Base-by-base conservation (phyloP, 2,888 invertebrate species). In the Drepana falcataria region DNA sequence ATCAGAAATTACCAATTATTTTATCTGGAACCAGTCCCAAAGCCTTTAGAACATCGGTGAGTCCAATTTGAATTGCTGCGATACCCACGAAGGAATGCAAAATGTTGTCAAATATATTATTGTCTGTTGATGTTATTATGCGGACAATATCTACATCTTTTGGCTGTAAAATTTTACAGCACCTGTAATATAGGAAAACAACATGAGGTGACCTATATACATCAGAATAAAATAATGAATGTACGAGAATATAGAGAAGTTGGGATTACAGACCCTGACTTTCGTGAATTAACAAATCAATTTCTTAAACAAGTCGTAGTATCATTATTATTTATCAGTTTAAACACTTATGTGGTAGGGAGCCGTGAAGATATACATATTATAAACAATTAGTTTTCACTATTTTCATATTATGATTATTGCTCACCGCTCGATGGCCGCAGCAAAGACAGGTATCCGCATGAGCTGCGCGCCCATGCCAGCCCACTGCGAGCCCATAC, bases 401-500 rank as follows among this genome's bases (percentile, higher is more conserved):
- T n/a, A n/a, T n/a, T n/a, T n/a, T n/a, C n/a, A n/a, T n/a, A n/a
- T n/a, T n/a, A n/a, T n/a, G n/a, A n/a, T n/a, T n/a, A n/a, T n/a
- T n/a, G n/a, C 5, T 33, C 73, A 87, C 88, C 78, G 69, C 65
- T 91, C 79, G 57, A 95, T 92, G 34, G 90, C 82, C 33, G 81
- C 80, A 2, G 91, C 87, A 75, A 95, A 95, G 21, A 92, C 78
- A 1, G 93, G 93, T 59, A 95, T 83, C 49, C 85, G 79, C 93
- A 95, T 92, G 68, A 95, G 88, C 48, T 92, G 87, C 34, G 84
- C 73, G 0, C 93, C 94, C 94, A 95, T 95, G 35, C 93, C 93
- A 37, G 91, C 79, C 94, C 94, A 95, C 73, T 95, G 94, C 0
- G 93, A 93, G 9, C 94, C 95, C 94, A 95, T 94, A 3, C 95